phyloP scores from a whole-genome alignment of 2,888 invertebrate species.

The Diabrotica balteata region DNA sequence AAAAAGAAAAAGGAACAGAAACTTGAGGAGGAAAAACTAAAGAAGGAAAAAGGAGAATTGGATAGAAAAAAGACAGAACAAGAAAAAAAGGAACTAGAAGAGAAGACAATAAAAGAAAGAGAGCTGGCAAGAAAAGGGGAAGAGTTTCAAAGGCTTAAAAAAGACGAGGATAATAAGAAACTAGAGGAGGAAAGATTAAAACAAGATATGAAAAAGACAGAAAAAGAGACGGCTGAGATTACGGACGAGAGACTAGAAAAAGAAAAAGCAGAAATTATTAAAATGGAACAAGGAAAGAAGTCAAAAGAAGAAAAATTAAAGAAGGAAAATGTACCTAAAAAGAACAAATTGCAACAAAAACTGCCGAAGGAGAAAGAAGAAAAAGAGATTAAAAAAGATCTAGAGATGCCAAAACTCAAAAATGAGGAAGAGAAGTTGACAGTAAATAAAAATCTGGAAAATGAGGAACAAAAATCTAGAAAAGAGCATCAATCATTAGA shows the following conservation, averaged over 20 bases:
- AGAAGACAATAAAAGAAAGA: constrained; percentile 22
- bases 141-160: constrained; percentile 28
- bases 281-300: neutral
- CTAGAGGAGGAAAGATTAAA: constrained; percentile 3
- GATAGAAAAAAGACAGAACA: constrained; percentile 31
- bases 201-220: constrained; percentile 31
- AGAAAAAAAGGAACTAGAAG: constrained; percentile 26
- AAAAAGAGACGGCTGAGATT: constrained; percentile 32
- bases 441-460: no score
- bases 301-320: no score
- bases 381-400: no score
- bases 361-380: no score
- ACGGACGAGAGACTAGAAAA: constrained; percentile 25
- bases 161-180: constrained; percentile 27
- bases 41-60: constrained; percentile 31
- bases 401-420: no score
- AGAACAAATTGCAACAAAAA: no score
- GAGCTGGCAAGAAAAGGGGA: constrained; percentile 30
- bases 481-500: no score
- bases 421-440: no score
- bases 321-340: no score
- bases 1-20: constrained; percentile 25
- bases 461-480: no score
- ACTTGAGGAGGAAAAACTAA: constrained; percentile 20
- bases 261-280: neutral